These are phyloP conservation scores for Cyphomyrus discorhynchus DNA, from an alignment of 2,113 vertebrate species.

Conservation along the genomic window DNA sequence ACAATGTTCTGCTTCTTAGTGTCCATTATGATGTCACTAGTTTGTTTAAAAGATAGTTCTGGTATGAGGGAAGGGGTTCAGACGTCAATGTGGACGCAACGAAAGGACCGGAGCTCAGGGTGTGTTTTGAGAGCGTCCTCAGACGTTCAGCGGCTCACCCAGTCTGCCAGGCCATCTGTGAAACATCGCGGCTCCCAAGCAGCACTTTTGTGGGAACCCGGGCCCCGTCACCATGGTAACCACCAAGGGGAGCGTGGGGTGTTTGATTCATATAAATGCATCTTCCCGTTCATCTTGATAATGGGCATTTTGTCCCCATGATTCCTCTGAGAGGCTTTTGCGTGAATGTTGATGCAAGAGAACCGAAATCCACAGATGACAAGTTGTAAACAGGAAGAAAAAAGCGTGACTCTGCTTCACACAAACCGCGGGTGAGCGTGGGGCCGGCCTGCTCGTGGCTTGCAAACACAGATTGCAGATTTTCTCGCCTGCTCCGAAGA, in stretches of 20 bases:
- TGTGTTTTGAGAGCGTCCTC: neutral
- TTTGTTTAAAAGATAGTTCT: neutral
- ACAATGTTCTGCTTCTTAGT: neutral
- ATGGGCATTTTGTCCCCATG: neutral
- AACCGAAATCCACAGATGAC: neutral
- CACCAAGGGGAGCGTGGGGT: neutral
- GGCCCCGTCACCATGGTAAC: neutral
- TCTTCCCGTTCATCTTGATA: neutral
- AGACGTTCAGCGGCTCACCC: neutral
- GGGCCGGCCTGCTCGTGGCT: neutral
- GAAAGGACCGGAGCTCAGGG: neutral
- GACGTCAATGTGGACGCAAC: neutral
- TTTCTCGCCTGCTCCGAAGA: neutral
- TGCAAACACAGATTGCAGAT: neutral
- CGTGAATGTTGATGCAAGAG: neutral
- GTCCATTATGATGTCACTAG: neutral
- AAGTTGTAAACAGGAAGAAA: neutral
- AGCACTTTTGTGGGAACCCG: neutral
- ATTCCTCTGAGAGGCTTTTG: neutral
- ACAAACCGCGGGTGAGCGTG: neutral
- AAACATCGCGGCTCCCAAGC: neutral
- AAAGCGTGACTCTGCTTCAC: neutral
- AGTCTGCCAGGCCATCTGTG: neutral
- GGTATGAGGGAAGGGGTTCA: neutral
- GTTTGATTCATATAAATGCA: neutral